These are phyloP conservation scores for Sebastiscus tertius DNA, from an alignment of 2,797 vertebrate species.

Conservation along the genomic window DNA sequence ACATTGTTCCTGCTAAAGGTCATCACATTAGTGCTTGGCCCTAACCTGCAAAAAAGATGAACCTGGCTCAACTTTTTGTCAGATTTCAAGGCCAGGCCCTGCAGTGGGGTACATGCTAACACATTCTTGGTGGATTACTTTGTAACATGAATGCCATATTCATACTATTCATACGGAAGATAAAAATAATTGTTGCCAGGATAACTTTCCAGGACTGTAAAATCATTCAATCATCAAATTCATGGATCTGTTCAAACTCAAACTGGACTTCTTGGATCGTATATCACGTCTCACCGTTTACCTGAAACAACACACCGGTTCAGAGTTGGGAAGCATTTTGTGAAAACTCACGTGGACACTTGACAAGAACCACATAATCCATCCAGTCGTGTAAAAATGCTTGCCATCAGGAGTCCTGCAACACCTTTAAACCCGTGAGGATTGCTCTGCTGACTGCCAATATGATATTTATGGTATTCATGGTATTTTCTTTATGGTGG, in stretches of 20 bases:
- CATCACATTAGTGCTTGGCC: neutral
- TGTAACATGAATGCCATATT: no score
- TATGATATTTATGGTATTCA: constrained; percentile 4
- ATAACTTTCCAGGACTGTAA: neutral
- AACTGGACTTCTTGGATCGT: no score
- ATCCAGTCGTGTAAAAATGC: neutral
- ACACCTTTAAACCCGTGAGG: neutral
- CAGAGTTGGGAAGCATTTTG: neutral
- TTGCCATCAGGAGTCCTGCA: constrained; percentile 3
- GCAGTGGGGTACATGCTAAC: no score
- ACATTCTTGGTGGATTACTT: no score
- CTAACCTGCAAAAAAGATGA: no score
- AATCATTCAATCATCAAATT: neutral
- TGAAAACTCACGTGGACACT: neutral
- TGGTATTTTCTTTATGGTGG: neutral
- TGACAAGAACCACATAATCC: neutral
- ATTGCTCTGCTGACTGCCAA: neutral
- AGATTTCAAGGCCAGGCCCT: no score
- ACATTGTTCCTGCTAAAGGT: neutral
- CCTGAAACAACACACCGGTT: neutral
- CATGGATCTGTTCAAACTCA: neutral
- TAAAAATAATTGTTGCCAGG: neutral
- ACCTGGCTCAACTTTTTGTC: no score
- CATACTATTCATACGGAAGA: no score
- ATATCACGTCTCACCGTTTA: neutral